phyloP scores from a whole-genome alignment of 1,140 invertebrate species.

The Panulirus ornatus region DNA sequence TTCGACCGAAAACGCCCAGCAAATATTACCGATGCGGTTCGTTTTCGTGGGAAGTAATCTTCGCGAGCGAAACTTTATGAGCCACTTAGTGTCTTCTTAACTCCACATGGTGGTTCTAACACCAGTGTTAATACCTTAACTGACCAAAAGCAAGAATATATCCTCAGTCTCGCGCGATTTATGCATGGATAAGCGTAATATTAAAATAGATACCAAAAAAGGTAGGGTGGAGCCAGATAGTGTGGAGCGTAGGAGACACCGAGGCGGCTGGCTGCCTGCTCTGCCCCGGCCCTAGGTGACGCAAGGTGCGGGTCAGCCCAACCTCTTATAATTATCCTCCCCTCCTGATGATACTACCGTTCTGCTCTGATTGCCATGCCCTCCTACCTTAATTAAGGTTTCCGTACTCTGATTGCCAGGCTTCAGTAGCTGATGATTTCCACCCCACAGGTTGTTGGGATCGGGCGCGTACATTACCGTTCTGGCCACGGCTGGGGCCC shows the following conservation, averaged over 20 bases:
- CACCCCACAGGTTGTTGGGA: neutral
- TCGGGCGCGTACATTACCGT: slow-evolving; percentile 23
- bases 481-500: neutral
- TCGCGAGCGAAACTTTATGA: slow-evolving; percentile 29
- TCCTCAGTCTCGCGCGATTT: neutral
- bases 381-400: slow-evolving; percentile 36
- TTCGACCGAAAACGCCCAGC: slow-evolving; percentile 69
- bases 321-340: slow-evolving; percentile 31
- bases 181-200: slow-evolving; percentile 22
- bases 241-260: slow-evolving; percentile 62
- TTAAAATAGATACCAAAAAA: slow-evolving; percentile 66
- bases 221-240: slow-evolving; percentile 65
- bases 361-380: neutral
- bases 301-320: slow-evolving; percentile 38
- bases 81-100: neutral
- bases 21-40: slow-evolving; percentile 65
- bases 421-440: neutral
- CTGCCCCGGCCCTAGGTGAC: slow-evolving; percentile 49
- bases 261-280: slow-evolving; percentile 10
- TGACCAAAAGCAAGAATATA: neutral
- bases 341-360: slow-evolving; percentile 15
- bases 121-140: neutral
- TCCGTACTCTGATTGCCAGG: slow-evolving; percentile 43
- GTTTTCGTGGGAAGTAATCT: slow-evolving; percentile 54
- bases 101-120: neutral